Base-by-base conservation (phyloP, 2,888 invertebrate species). In the Silvanus unidentatus region DNA sequence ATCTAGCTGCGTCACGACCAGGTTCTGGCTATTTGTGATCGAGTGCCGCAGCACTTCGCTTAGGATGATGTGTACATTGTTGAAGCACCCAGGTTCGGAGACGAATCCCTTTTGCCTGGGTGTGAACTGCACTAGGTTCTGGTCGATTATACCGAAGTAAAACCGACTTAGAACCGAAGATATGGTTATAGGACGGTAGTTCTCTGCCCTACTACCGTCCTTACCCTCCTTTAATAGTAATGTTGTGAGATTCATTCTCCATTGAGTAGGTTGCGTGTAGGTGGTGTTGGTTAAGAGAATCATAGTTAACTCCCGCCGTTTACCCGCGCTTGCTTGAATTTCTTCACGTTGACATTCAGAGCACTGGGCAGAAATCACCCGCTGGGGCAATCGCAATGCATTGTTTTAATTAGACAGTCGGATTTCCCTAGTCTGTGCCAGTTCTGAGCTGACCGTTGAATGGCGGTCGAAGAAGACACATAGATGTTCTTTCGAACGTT, bases 1-100 rank as follows among this genome's bases (percentile, higher is more conserved):
- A 52, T 74, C 73, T 15, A 74, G 53, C 30, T 67, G 63, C 42
- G 63, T 68, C 39, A 68, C 54, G 47, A 70, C 71, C 48, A 72
- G 58, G 29, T 63, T 60, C 8, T 45, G 16, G 34, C 42, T 40
- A 42, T 57, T 61, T 43, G 57, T 47, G 52, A 51, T 57, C 39
- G 52, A 49, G 52, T 57, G 59, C 50, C 54, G 45, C 49, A 61
- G 53, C 53, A 39, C 45, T 47, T 62, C 50, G 13, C 55, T 53
- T 0, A 66, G 55, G 22, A 65, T 48, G n/a, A n/a, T n/a, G 40
- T 54, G 55, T 30, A 60, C 47, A 42, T 64, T 66, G 11, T 65
- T 63, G 40, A 60, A 61, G 39, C 58, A 58, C 30, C 66, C 65
- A 43, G 59, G 48, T 35, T 64, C 63, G 1, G 45, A 39, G 0